These are phyloP conservation scores for Enteromius anoplus DNA, from an alignment of 2,797 vertebrate genomes.

Conservation along the genomic window DNA sequence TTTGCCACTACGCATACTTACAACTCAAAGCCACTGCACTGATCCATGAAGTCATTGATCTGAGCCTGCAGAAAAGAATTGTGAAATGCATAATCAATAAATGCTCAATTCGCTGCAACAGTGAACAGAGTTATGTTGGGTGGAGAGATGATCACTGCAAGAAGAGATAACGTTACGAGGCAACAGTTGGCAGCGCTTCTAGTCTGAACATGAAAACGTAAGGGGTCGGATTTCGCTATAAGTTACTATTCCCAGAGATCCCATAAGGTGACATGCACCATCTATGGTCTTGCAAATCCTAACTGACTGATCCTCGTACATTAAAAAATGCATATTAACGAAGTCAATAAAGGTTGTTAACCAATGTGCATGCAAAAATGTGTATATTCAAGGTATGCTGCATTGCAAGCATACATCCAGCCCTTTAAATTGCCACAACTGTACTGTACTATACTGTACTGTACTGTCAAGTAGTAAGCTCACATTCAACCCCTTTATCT, in stretches of 20 bases:
- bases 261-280: constrained; percentile 36
- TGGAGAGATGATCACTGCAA: constrained; percentile 20
- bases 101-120: constrained; percentile 12
- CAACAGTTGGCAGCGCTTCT: constrained; percentile 45
- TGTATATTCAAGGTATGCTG: too few species aligned
- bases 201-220: constrained; percentile 25
- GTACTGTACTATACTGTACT: background rate
- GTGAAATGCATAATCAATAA: constrained; percentile 23
- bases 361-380: background rate
- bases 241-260: constrained; percentile 41
- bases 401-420: constrained; percentile 5
- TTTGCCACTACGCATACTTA: constrained; percentile 73
- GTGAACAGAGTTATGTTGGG: background rate
- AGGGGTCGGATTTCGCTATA: constrained; percentile 43
- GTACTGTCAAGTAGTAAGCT: background rate
- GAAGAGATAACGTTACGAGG: constrained; percentile 37
- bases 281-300: constrained; percentile 29
- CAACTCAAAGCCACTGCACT: constrained; percentile 97
- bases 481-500: background rate
- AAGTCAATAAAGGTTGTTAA: background rate
- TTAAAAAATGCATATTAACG: background rate
- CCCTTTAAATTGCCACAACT: constrained; percentile 41
- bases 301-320: background rate
- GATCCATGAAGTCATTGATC: constrained; percentile 95
- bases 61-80: constrained; percentile 78